Evolutionary conservation across 2,888 invertebrate genomes (phyloP).

Genomic region (Drosophila fungiperda): DNA sequence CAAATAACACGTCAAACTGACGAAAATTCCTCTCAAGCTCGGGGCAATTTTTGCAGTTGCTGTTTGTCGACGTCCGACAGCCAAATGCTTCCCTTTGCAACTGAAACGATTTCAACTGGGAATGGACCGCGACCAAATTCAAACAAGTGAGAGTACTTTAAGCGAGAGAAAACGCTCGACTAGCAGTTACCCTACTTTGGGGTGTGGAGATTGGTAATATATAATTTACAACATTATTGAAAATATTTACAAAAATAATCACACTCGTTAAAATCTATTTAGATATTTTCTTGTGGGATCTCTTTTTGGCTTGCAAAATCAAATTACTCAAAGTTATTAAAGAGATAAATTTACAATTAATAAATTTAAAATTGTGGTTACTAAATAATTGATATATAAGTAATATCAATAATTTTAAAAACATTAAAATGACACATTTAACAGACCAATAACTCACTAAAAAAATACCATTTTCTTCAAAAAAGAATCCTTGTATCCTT

Average conservation of each 20-base stretch:
- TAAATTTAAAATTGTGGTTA: neutral
- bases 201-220: neutral
- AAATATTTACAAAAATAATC: neutral
- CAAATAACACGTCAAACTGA: constrained; percentile 53
- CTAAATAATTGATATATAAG: neutral
- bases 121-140: constrained; percentile 58
- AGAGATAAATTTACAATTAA: neutral
- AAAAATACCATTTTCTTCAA: neutral
- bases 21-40: constrained; percentile 28
- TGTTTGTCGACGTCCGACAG: constrained; percentile 52
- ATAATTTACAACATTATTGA: neutral
- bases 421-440: neutral
- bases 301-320: neutral
- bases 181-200: neutral
- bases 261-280: no score
- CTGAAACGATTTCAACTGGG: constrained; percentile 60
- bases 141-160: constrained; percentile 16
- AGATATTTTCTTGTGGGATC: neutral
- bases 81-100: constrained; percentile 64
- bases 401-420: neutral
- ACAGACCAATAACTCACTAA: neutral
- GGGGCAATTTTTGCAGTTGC: constrained; percentile 1
- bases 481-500: neutral
- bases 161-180: neutral
- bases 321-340: neutral